phyloP scores from a whole-genome alignment of 2,888 invertebrate species.

The Monochamus alternatus region DNA sequence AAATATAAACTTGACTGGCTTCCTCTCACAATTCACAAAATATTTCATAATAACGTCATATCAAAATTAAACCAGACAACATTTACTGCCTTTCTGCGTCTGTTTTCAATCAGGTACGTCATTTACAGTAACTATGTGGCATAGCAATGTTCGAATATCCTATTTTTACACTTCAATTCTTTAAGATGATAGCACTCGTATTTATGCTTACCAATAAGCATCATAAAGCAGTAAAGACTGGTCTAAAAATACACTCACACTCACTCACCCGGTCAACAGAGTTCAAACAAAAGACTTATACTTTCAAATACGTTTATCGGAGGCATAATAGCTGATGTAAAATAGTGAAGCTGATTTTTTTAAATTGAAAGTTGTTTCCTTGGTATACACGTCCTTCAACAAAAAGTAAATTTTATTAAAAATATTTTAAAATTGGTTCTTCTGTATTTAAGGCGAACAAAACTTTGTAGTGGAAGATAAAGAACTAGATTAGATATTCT shows the following conservation, averaged over 20 bases:
- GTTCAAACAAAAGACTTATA: constrained; percentile 16
- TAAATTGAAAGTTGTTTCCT: too few species aligned
- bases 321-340: neutral
- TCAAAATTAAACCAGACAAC: neutral
- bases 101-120: neutral
- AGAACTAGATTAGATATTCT: too few species aligned
- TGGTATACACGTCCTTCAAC: too few species aligned
- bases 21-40: too few species aligned
- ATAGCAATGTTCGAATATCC: neutral
- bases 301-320: neutral
- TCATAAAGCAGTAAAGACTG: constrained; percentile 13
- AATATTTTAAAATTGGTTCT: too few species aligned
- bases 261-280: constrained; percentile 7
- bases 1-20: too few species aligned
- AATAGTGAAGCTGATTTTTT: too few species aligned
- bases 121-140: neutral
- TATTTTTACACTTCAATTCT: constrained; percentile 15
- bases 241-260: constrained; percentile 14
- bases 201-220: constrained; percentile 12
- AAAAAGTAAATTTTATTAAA: too few species aligned
- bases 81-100: neutral
- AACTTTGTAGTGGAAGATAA: too few species aligned
- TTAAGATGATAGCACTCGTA: constrained; percentile 9
- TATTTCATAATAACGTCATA: neutral
- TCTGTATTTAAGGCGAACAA: too few species aligned